Percentiles rank a stretch among this genome's conserved stretches.
These are phyloP conservation scores for Machaerirhynchus nigripectus DNA, from an alignment of 2,113 vertebrate species.

Conservation along the genomic window DNA sequence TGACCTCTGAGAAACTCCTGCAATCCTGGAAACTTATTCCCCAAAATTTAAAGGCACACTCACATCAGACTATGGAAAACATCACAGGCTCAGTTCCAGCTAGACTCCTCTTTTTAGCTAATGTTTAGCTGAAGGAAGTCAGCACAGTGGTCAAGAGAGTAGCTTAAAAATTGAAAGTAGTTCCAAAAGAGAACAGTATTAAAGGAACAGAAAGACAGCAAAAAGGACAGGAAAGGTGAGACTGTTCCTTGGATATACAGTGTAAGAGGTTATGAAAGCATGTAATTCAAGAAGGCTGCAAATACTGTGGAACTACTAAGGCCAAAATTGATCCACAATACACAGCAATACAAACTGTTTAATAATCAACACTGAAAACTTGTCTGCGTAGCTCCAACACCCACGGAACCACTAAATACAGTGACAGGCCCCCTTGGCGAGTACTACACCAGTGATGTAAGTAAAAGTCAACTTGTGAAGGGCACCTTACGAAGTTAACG, in stretches of 20 bases:
- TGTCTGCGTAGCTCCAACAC: not conserved
- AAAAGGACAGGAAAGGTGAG: not conserved
- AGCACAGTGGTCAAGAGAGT: not conserved
- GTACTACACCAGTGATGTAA: fast-evolving
- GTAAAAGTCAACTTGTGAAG: not conserved
- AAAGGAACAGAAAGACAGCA: not conserved
- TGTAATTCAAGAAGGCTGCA: not conserved
- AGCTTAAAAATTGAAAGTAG: not conserved
- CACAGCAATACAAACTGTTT: not conserved
- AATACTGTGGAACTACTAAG: not conserved
- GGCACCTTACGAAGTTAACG: fast-evolving
- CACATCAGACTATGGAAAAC: not conserved
- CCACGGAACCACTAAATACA: not conserved
- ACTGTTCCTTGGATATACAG: not conserved
- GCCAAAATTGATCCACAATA: not conserved
- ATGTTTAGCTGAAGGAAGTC: not conserved
- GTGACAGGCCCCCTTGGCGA: fast-evolving
- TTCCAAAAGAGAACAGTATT: not conserved
- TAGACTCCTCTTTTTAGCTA: not conserved
- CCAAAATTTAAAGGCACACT: not conserved
- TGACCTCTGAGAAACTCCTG: not conserved
- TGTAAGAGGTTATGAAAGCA: not conserved
- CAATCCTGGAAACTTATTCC: not conserved
- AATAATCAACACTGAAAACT: not conserved
- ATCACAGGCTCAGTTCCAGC: not conserved